These are phyloP conservation scores for Phyllostomus hastatus DNA, from an alignment of 2,113 vertebrate genomes.

Conservation along the genomic window DNA sequence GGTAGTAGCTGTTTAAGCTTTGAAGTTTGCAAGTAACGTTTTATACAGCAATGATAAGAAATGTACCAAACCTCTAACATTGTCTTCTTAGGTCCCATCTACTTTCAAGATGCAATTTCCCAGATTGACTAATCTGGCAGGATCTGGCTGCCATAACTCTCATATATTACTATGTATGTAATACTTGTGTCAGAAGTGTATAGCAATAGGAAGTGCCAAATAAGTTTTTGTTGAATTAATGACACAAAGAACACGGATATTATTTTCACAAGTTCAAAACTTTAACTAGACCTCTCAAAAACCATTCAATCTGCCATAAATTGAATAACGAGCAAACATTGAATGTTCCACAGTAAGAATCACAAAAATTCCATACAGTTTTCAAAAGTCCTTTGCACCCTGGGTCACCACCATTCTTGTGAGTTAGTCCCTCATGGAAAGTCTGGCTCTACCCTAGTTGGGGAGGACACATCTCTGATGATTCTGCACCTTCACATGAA, in stretches of 20 bases:
- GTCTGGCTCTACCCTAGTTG: too few species aligned
- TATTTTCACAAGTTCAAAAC: neutral
- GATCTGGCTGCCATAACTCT: neutral
- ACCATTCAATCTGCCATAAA: neutral
- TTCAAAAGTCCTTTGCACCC: neutral
- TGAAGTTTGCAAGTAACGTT: too few species aligned
- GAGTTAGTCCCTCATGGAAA: neutral
- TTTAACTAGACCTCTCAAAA: neutral
- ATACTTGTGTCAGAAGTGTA: neutral
- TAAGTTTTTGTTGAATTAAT: neutral
- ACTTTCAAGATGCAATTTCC: neutral
- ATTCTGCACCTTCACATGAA: neutral
- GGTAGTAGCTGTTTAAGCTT: neutral
- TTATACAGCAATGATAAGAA: neutral
- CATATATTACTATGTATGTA: neutral
- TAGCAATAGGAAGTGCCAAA: neutral
- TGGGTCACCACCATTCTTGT: accelerated
- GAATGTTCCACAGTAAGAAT: neutral
- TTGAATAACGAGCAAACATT: accelerated
- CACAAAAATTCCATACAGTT: too few species aligned
- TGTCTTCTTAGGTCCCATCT: neutral
- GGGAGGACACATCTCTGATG: neutral
- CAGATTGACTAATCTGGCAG: accelerated
- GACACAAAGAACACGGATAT: neutral
- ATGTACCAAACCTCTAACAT: too few species aligned